phyloP scores from a whole-genome alignment of 2,113 vertebrate species.

The Xerus inauris region DNA sequence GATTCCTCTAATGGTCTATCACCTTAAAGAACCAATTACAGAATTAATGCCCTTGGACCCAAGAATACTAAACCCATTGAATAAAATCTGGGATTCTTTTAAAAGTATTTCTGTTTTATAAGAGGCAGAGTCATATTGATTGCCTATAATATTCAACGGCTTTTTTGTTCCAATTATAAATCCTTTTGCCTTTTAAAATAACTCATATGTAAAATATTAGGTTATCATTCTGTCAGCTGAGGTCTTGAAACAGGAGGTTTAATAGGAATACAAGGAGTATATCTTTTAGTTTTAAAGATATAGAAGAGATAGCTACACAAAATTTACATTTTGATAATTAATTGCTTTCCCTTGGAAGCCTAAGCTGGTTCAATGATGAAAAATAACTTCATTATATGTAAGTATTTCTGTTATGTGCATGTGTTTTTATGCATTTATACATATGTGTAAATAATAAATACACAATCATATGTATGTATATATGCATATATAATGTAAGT shows the following conservation, averaged over 20 bases:
- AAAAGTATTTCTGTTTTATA: background rate
- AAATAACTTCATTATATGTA: background rate
- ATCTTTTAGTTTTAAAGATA: background rate
- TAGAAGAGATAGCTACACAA: background rate
- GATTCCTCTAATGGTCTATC: background rate
- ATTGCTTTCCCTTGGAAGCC: background rate
- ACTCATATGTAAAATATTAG: slow-evolving; percentile 6
- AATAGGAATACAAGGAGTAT: background rate
- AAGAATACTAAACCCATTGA: background rate
- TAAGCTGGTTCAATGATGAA: background rate
- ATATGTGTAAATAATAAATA: background rate
- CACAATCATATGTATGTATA: background rate
- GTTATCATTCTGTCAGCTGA: slow-evolving; percentile 32
- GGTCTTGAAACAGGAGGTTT: slow-evolving; percentile 64
- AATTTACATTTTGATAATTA: slow-evolving; percentile 34
- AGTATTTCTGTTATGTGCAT: background rate
- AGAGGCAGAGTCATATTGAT: background rate
- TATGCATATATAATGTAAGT: background rate
- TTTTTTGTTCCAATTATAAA: slow-evolving; percentile 25
- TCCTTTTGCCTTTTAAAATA: slow-evolving; percentile 57
- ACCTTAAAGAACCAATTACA: background rate
- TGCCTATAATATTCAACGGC: slow-evolving; percentile 8
- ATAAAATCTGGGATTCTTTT: slow-evolving; percentile 18
- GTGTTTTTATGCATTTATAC: background rate
- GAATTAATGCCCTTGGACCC: background rate